Evolutionary conservation across 2,888 invertebrate genomes (phyloP).

Genomic region (Rotaria socialis): DNA sequence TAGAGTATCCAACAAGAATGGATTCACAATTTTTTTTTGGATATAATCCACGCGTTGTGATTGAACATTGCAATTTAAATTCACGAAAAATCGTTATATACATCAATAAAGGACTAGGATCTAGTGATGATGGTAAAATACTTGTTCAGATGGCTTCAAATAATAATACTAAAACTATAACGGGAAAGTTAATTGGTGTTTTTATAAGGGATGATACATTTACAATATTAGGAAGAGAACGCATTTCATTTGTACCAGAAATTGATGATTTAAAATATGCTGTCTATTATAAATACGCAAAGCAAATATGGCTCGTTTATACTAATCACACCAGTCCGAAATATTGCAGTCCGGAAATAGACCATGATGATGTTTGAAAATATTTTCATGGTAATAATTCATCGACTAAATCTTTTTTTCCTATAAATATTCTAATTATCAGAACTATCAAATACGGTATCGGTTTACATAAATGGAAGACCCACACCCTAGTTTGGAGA

Average conservation of each 20-base stretch:
- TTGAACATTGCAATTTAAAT: neutral
- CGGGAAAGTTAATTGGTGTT: neutral
- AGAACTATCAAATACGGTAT: no score
- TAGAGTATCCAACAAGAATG: neutral
- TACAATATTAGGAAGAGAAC: neutral
- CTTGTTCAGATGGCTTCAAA: no score
- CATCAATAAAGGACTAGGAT: no score
- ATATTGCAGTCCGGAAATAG: no score
- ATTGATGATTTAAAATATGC: neutral
- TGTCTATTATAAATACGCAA: neutral
- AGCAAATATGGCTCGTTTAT: neutral
- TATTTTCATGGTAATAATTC: no score
- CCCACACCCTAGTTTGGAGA: no score
- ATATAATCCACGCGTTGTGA: neutral
- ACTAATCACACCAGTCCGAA: neutral
- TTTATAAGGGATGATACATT: neutral
- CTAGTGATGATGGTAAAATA: no score
- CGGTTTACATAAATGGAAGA: no score
- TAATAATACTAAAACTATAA: neutral
- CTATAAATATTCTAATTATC: no score
- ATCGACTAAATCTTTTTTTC: no score
- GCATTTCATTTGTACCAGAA: neutral
- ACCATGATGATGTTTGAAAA: no score
- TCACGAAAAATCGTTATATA: neutral
- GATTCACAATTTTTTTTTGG: neutral